Evolutionary conservation across 2,113 vertebrate genomes (phyloP), one percentile per base, ranked within the genome.

Genomic region (Laterallus jamaicensis): DNA sequence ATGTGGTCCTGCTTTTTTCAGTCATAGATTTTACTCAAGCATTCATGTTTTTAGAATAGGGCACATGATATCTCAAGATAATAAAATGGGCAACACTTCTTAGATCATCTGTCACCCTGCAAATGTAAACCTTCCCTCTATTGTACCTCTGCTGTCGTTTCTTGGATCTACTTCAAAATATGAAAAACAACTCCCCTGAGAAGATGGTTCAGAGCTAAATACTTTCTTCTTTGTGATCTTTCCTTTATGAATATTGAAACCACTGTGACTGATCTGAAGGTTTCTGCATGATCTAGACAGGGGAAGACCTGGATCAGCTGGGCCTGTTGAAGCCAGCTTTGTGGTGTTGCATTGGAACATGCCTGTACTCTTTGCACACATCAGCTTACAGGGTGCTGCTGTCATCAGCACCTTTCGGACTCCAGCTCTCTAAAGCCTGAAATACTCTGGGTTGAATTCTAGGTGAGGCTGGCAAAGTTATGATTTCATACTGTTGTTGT

Each of bases 311-410:
- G 0, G 32, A 55, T 80, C 39, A 77, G 3, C 28, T 22, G 40
- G 13, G 11, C 3, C 21, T 31, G 9, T 58, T 60, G 42, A 54
- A 91, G 68, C 24, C 35, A 73, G 25, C 76, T 52, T 64, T 0
- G 0, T 42, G 32, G 25, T 62, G 32, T 37, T 68, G 21, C 35
- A 15, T 28, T 59, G 58, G 24, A 75, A 18, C 12, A 11, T 2
- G 0, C 2, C 1, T 4, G 54, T 26, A 15, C 5, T 9, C 9
- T 76, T 19, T 68, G 49, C 15, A 68, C 15, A 7, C 1, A 1
- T 47, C 39, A 60, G 20, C 15, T 19, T 28, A 12, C 42, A 32
- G 49, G 14, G 20, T 84, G 37, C n/a, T 73, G 9, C 8, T 68
- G 13, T 40, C 31, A 15, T 9, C 54, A 77, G 25, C n/a, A 77